Base-by-base conservation (phyloP, 1,140 invertebrate genomes). In the Triops cancriformis region DNA sequence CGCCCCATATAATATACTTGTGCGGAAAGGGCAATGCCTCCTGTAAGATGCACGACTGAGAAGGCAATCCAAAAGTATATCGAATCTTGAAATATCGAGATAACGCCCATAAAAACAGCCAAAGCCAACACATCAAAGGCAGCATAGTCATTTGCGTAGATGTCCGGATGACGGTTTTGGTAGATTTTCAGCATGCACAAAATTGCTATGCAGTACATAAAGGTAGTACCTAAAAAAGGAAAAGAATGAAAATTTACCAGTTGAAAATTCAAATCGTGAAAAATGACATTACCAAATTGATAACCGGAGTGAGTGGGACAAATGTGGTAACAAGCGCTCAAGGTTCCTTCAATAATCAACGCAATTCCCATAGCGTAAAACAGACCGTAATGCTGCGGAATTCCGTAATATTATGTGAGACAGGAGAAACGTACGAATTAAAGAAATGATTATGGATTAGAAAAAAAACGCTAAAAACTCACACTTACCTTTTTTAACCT, bases 91-190 rank as follows among this genome's bases (percentile, higher is more conserved):
- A 94, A 82, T 31, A 96, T 93, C 26, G 94, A 95, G 80, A 94
- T 86, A 80, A 96, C 90, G 79, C 91, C 92, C 37, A 95, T n/a
- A n/a, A n/a, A n/a, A n/a, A n/a, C n/a, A n/a, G n/a, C n/a, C n/a
- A n/a, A n/a, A n/a, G n/a, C n/a, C 73, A 97, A 84, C 14, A 92
- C 88, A 0, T 90, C 90, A 85, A 94, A 96, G 0, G 93, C 91
- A 5, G 90, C 87, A 83, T 94, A 92, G 14, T 94, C 94, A 76
- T 90, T 89, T 27, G 93, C 93, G 84, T 94, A 95, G 81, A 97
- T 94, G 82, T 97, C 94, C 0, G 94, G 93, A 86, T 97, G 95
- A 14, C 95, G 86, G n/a, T n/a, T n/a, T n/a, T n/a, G n/a, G n/a
- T n/a, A n/a, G n/a, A n/a, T n/a, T n/a, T n/a, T n/a, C n/a, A n/a